phyloP scores from a whole-genome alignment of 2,888 invertebrate species.

The Diachrysia chrysitis region DNA sequence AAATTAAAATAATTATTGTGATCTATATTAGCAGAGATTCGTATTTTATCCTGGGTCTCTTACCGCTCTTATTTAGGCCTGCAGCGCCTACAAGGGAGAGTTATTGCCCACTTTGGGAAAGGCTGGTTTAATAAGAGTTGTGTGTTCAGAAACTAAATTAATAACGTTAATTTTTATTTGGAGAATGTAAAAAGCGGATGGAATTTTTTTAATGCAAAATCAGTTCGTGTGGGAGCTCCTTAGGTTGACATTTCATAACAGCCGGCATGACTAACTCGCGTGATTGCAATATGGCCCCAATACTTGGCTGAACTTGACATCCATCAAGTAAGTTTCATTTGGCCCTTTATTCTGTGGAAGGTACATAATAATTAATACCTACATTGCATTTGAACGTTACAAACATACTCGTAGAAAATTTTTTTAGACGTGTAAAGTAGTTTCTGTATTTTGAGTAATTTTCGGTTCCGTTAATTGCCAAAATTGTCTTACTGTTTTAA shows the following conservation, averaged over 20 bases:
- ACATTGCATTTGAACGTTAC: constrained; percentile 1
- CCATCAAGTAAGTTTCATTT: constrained; percentile 66
- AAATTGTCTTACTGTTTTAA: no score
- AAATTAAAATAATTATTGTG: no score
- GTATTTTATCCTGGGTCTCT: no score
- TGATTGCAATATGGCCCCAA: constrained; percentile 75
- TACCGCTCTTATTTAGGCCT: no score
- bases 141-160: background rate
- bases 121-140: background rate
- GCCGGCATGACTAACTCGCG: constrained; percentile 70
- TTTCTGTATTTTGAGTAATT: background rate
- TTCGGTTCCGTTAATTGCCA: background rate
- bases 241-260: constrained; percentile 62
- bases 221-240: constrained; percentile 48
- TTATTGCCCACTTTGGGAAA: no score
- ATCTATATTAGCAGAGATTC: no score
- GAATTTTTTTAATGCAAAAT: constrained; percentile 33
- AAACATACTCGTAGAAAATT: constrained; percentile 16
- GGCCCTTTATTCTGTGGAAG: constrained; percentile 53
- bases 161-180: background rate
- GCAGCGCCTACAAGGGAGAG: no score
- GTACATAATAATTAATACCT: constrained; percentile 28
- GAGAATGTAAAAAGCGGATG: constrained; percentile 2
- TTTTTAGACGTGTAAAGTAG: background rate
- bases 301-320: constrained; percentile 79